These are phyloP conservation scores for Beris chalybata DNA, from an alignment of 2,888 invertebrate genomes.

Conservation along the genomic window DNA sequence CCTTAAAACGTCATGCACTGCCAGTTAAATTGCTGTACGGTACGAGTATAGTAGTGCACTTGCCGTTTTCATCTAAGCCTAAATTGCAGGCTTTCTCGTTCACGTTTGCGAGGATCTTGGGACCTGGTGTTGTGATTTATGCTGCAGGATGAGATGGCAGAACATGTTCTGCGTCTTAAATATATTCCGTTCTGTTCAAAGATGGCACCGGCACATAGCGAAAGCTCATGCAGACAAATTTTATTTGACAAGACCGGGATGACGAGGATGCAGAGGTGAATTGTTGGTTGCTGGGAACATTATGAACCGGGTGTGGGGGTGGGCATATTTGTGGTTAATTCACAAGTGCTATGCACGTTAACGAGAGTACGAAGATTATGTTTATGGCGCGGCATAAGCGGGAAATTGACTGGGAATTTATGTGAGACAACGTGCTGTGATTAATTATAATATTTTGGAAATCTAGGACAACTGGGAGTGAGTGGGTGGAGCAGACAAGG, in stretches of 20 bases:
- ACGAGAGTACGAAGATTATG: neutral
- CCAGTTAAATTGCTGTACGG: conserved; percentile 21
- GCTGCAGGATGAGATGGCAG: conserved; percentile 17
- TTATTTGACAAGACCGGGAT: conserved; percentile 24
- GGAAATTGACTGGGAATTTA: too few relatives aligned
- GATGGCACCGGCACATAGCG: neutral
- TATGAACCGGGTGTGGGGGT: neutral
- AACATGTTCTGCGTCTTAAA: conserved; percentile 33
- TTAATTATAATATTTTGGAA: too few relatives aligned
- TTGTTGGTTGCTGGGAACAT: conserved; percentile 12
- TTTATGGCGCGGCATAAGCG: too few relatives aligned
- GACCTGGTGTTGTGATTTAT: conserved; percentile 27
- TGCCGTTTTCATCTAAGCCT: conserved; percentile 14
- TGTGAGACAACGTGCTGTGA: too few relatives aligned
- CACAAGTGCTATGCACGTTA: conserved; percentile 26
- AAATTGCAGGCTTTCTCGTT: conserved; percentile 23
- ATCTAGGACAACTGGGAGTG: too few relatives aligned
- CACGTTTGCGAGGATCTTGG: conserved; percentile 1
- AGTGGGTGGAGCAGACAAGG: too few relatives aligned
- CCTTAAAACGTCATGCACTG: conserved; percentile 14
- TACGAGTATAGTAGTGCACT: conserved; percentile 12
- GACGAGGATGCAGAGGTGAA: conserved; percentile 26
- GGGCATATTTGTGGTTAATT: conserved; percentile 17
- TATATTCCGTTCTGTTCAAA: conserved; percentile 19
- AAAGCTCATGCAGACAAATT: conserved; percentile 6